A percentile compares a stretch with the other conserved stretches of the same genome.
These are phyloP conservation scores for Arrhopalites spinosus DNA, from an alignment of 2,888 invertebrate genomes.

Conservation along the genomic window DNA sequence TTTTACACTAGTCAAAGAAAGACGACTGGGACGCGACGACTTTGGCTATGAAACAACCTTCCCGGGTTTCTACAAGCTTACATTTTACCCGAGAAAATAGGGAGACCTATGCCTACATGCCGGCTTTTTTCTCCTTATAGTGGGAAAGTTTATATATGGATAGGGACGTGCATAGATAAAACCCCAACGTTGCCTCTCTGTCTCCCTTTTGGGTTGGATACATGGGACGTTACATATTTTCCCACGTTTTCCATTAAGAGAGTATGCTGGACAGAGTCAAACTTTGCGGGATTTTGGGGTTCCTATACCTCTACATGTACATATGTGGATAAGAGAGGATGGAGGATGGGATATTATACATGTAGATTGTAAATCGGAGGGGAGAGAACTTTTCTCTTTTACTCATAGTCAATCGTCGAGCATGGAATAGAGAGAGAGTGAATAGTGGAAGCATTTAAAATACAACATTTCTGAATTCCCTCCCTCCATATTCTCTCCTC, in stretches of 20 bases:
- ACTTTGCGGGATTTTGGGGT: slow-evolving; percentile 23
- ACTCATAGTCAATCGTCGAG: no score
- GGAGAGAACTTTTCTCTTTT: not conserved
- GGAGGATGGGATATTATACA: not conserved
- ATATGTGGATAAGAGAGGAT: not conserved
- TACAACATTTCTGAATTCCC: not conserved
- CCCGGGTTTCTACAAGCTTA: no score
- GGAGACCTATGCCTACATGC: not conserved
- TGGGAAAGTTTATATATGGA: no score
- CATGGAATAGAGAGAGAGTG: no score
- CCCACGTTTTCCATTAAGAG: slow-evolving; percentile 29
- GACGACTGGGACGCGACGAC: no score
- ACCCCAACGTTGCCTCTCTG: not conserved
- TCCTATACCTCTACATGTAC: not conserved
- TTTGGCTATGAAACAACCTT: no score
- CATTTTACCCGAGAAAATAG: no score
- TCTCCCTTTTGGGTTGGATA: not conserved
- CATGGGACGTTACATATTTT: not conserved
- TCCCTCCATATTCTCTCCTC: not conserved
- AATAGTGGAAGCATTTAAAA: no score
- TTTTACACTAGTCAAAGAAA: no score
- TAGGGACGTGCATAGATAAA: no score
- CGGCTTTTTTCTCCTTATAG: no score
- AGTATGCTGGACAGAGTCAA: slow-evolving; percentile 11
- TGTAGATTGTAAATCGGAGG: no score